A percentile compares a stretch with the other conserved stretches of the same genome.
These are phyloP conservation scores for Ariopsis seemanni DNA, from an alignment of 2,113 vertebrate genomes.

Conservation along the genomic window DNA sequence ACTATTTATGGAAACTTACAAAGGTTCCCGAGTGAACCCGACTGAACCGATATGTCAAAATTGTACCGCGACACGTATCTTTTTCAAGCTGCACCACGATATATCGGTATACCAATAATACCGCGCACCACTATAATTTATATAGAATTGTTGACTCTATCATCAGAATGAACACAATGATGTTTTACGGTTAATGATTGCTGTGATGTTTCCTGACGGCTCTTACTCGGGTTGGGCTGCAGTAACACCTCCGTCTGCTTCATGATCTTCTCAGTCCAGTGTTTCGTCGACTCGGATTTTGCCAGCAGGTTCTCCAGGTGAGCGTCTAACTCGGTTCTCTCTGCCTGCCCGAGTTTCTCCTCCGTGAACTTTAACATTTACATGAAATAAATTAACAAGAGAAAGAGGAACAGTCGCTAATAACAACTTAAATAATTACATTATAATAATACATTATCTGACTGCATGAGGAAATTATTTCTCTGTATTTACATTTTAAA, in stretches of 20 bases:
- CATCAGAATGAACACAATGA: neutral
- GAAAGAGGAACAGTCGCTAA: neutral
- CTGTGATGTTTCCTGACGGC: neutral
- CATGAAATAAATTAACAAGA: neutral
- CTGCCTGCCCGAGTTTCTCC: constrained; percentile 95
- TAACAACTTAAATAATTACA: neutral
- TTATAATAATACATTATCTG: neutral
- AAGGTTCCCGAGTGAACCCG: too few species aligned
- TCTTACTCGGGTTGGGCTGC: constrained; percentile 97
- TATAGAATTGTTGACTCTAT: too few species aligned
- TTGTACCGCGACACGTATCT: too few species aligned
- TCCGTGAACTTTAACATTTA: constrained; percentile 85
- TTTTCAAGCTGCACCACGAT: too few species aligned
- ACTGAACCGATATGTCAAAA: too few species aligned
- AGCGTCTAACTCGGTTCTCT: constrained; percentile 97
- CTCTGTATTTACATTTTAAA: too few species aligned
- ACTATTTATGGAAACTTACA: too few species aligned
- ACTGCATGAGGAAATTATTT: too few species aligned
- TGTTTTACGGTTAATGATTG: neutral
- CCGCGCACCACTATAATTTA: too few species aligned
- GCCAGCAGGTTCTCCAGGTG: constrained; percentile 93
- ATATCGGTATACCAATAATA: too few species aligned
- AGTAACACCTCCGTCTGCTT: constrained; percentile 95
- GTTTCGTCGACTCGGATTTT: constrained; percentile 92
- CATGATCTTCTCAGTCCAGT: constrained; percentile 95